Base-by-base conservation (phyloP, 2,888 invertebrate genomes). In the Rotaria socialis region DNA sequence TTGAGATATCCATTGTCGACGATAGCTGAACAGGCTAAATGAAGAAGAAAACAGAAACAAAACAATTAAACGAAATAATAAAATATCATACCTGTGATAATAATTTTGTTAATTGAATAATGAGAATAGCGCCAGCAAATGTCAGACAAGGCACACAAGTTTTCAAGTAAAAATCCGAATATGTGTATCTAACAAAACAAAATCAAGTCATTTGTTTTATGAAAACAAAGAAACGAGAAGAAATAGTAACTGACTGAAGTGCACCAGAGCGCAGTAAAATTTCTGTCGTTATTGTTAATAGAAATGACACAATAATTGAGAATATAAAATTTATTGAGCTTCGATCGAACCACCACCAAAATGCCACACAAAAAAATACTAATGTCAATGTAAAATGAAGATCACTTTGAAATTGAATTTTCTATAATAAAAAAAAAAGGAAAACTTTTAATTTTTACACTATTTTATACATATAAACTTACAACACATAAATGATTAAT, bases 241-340 rank as follows among this genome's bases (percentile, higher is more conserved):
- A 52, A 52, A 0, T 11, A 35, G 11, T 11, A 27, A 67, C 10
- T 43, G 47, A 80, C 80, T 80, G 22, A 14, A 80, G n/a, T 80
- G 80, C 80, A 14, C 80, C 80, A 80, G 80, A 3, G n/a, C 80
- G 80, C 10, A 80, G 14, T 47, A 80, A 80, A 24, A 80, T 80
- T 80, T 80, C 80, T 11, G 47, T 80, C 8, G 10, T 80, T 19
- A 47, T n/a, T 24, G 80, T 47, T n/a, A 80, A 80, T 80, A 47
- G 11, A n/a, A 80, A 47, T 47, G 80, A 80, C 8, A 80, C 11
- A 47, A 80, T 2, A 47, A 43, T 24, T 47, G 80, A 43, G 93
- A 93, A 0, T 90, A 96, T 84, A 88, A 93, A 19, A 92, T 94
- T 24, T 93, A 93, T 75, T 93, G 93, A 85, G 91, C 92, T 86